Base-by-base conservation (phyloP, 2,888 invertebrate species). In the Ormyrus nitidulus region DNA sequence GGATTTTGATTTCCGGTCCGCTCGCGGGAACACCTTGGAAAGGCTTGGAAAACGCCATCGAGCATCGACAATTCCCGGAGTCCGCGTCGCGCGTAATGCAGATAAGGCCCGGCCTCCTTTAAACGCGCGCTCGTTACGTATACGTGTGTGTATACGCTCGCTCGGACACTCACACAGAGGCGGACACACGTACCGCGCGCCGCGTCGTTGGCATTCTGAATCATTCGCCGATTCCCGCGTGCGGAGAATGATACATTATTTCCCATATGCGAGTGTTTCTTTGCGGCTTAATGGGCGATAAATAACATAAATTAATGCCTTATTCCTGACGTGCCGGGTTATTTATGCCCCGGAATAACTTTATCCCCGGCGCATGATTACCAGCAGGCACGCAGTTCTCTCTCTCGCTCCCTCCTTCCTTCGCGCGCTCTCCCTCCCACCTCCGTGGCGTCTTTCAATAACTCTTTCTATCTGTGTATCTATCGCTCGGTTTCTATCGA, bases 221-320 rank as follows among this genome's bases (percentile, higher is more conserved):
- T 88, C 87, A 88, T 87, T 87, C 86, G 79, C 66, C 81, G 74
- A 78, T 86, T 85, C 85, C 88, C 88, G 88, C 88, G 88, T 88
- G 89, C 88, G 86, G 88, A 85, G 89, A 89, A 89, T 89, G 89
- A 89, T 89, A 89, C 88, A 89, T 89, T 89, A 89, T 89, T 89
- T 89, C 89, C 88, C 89, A 88, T 85, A 84, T 87, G 86, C 87
- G 88, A 89, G 88, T 88, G 88, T 89, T 89, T 89, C 89, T 89
- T 88, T 87, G 87, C 89, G 72, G 88, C 89, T 88, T 89, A 89
- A 89, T 89, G 89, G 89, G 86, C 89, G 88, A 89, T 89, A 89
- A 89, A 89, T 89, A 89, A 89, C 89, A 88, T 89, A 89, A 89
- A 89, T 89, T 89, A 89, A 89, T 89, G 89, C 89, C 88, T 89